Conservation (phyloP, 2,888 invertebrate genomes). For the Ophioninae sp. region DNA sequence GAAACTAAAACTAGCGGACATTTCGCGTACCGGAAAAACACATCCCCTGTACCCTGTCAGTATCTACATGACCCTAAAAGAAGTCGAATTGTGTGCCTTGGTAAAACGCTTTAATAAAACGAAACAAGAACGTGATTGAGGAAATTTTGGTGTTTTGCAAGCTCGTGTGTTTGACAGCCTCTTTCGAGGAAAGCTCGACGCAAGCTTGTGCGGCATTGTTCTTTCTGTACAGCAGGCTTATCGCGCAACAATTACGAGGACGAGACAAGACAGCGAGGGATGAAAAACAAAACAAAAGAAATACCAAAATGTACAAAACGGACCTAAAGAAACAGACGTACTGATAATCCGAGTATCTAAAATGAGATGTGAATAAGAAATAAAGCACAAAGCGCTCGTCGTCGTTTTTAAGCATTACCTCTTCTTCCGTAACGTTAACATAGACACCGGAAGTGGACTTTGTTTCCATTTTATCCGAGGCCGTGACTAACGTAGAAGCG, state of each 20-base stretch:
- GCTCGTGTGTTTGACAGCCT: conserved; percentile 21
- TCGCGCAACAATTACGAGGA: conserved; percentile 25
- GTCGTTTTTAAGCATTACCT: conserved; percentile 76
- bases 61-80: not conserved
- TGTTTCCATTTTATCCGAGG: conserved; percentile 67
- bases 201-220: conserved; percentile 42
- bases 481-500: conserved; percentile 50
- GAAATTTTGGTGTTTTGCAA: conserved; percentile 10
- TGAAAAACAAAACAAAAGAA: conserved; percentile 4
- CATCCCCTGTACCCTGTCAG: too few relatives aligned
- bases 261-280: not conserved
- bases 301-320: too few relatives aligned
- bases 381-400: conserved; percentile 61
- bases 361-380: conserved; percentile 62
- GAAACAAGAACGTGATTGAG: not conserved
- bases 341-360: conserved; percentile 27
- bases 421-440: conserved; percentile 75
- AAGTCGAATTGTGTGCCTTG: not conserved
- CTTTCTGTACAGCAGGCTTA: conserved; percentile 54
- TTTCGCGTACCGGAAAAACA: too few relatives aligned
- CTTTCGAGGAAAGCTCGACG: conserved; percentile 22
- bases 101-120: not conserved
- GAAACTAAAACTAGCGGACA: too few relatives aligned
- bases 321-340: conserved; percentile 4
- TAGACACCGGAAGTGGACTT: conserved; percentile 71